phyloP scores from a whole-genome alignment of 2,888 invertebrate genomes.

The Cataglyphis altisquamis region DNA sequence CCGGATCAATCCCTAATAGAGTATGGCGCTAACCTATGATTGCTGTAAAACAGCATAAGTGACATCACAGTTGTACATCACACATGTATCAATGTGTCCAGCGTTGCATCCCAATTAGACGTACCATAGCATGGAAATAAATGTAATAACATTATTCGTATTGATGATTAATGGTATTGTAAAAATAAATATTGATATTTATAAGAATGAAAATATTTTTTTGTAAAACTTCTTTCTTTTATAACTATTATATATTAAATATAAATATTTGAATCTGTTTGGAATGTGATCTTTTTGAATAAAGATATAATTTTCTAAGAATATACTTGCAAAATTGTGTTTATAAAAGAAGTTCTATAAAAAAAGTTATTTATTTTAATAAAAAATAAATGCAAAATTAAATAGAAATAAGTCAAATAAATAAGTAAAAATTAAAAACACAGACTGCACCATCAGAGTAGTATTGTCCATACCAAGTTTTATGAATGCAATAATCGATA shows the following conservation, averaged over 20 bases:
- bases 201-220: conserved; percentile 73
- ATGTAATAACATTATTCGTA: conserved; percentile 81
- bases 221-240: background rate
- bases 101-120: conserved; percentile 84
- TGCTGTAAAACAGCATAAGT: conserved; percentile 82
- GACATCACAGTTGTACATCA: conserved; percentile 85
- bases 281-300: background rate
- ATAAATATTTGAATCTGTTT: background rate
- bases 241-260: conserved; percentile 8
- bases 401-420: background rate
- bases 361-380: conserved; percentile 9
- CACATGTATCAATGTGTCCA: conserved; percentile 84
- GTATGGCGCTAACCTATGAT: conserved; percentile 85
- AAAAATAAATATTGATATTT: conserved; percentile 68
- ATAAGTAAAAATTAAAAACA: background rate
- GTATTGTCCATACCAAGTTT: background rate
- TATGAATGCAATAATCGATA: background rate
- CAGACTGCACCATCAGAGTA: background rate
- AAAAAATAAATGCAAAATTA: conserved; percentile 29
- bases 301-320: conserved; percentile 24
- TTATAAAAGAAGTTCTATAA: conserved; percentile 22
- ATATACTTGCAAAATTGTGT: conserved; percentile 13
- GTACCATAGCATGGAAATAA: conserved; percentile 86
- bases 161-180: conserved; percentile 64
- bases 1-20: conserved; percentile 82